A percentile compares a stretch with the other conserved stretches of the same genome.
Conservation (phyloP, 2,113 vertebrate species). For the Pelecanus crispus region DNA sequence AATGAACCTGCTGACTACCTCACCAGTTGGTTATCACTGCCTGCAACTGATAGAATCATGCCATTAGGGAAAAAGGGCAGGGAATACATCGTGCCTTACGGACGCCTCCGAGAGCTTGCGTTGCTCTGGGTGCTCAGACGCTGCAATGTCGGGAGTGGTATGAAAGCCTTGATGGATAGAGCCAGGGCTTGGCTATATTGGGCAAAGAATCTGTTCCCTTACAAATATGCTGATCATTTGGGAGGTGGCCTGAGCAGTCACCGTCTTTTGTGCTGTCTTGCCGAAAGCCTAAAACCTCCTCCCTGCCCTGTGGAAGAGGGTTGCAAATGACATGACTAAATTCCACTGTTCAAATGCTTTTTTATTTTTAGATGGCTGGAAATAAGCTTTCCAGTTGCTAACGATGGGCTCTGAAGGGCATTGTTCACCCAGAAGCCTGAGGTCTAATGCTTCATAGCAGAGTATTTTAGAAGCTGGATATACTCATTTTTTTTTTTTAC, state of each 20-base stretch:
- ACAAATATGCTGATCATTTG: slow-evolving; percentile 10
- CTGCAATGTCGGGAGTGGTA: not conserved
- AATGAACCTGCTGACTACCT: not conserved
- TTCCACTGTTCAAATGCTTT: not conserved
- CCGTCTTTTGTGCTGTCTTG: not conserved
- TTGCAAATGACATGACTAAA: not conserved
- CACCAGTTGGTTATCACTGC: slow-evolving; percentile 17
- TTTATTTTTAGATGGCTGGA: slow-evolving; percentile 36
- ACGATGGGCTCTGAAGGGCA: not conserved
- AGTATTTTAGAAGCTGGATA: not conserved
- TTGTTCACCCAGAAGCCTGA: not conserved
- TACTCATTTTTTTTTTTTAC: not conserved
- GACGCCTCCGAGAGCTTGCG: not conserved
- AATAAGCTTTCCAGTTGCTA: slow-evolving; percentile 29
- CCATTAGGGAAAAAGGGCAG: not conserved
- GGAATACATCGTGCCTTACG: not conserved
- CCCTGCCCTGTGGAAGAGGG: not conserved
- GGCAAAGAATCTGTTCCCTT: slow-evolving; percentile 18
- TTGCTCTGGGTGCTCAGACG: not conserved
- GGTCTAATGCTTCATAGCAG: not conserved
- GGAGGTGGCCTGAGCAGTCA: not conserved
- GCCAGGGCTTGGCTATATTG: slow-evolving; percentile 21
- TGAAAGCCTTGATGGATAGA: slow-evolving; percentile 12
- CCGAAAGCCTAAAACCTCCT: not conserved
- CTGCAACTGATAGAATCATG: not conserved